Evolutionary conservation across 2,113 vertebrate species (phyloP).

Genomic region (Carassius gibelio): DNA sequence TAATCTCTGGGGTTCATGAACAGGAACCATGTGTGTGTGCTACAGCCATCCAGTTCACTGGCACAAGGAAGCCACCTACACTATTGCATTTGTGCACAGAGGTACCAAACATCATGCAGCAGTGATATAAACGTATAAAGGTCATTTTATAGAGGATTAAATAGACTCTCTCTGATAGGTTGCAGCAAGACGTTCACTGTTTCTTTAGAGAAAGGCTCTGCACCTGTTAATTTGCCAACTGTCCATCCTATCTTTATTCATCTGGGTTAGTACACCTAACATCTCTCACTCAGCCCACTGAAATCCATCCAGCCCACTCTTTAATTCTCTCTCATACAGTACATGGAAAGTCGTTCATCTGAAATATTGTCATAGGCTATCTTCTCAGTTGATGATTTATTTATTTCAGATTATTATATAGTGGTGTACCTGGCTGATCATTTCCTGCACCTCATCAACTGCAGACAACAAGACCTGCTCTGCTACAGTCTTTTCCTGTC

Average conservation of each 20-base stretch:
- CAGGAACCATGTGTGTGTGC: conserved; percentile 90
- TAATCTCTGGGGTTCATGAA: not conserved
- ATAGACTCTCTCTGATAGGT: conserved; percentile 69
- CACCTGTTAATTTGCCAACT: conserved; percentile 57
- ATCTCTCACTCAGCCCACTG: not conserved
- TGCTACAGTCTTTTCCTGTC: conserved; percentile 91
- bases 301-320: not conserved
- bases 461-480: conserved; percentile 85
- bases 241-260: conserved; percentile 83
- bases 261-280: conserved; percentile 79
- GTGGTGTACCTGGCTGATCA: conserved; percentile 84
- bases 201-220: conserved; percentile 67
- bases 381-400: not conserved
- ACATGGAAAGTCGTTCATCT: not conserved
- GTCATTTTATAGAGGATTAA: not conserved
- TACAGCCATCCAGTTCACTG: conserved; percentile 73
- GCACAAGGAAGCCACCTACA: conserved; percentile 79
- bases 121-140: not conserved
- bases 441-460: conserved; percentile 91
- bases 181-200: conserved; percentile 86
- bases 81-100: conserved; percentile 86
- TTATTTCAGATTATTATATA: conserved; percentile 83
- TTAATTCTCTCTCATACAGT: not conserved
- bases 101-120: conserved; percentile 65
- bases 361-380: not conserved